Percentiles rank a stretch among this genome's conserved stretches.
Evolutionary conservation across 2,888 invertebrate species (phyloP).

Genomic region (Eristalinus aeneus): DNA sequence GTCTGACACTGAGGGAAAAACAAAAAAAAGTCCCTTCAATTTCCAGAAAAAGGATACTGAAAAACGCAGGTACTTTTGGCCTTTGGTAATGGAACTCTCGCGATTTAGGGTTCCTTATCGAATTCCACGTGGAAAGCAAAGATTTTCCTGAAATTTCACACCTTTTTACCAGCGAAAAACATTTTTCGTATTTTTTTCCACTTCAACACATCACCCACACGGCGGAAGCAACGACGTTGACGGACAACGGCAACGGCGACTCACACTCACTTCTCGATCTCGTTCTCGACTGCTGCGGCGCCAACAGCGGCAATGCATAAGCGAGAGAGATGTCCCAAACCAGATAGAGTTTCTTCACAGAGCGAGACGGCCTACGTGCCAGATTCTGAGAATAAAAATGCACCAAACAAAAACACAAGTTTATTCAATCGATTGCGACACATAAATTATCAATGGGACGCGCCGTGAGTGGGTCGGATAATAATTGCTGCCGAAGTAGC

Average conservation of each 20-base stretch:
- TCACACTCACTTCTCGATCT: slow-evolving; percentile 53
- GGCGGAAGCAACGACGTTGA: slow-evolving; percentile 16
- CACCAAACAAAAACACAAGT: slow-evolving; percentile 65
- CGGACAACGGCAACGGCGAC: slow-evolving; percentile 7
- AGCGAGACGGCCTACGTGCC: slow-evolving; percentile 10
- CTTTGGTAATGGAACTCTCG: not conserved
- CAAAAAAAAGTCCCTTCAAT: slow-evolving; percentile 37
- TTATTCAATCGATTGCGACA: not conserved
- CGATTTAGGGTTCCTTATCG: not conserved
- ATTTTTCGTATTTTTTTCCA: slow-evolving; percentile 18
- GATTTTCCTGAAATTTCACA: slow-evolving; percentile 3
- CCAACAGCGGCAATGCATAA: slow-evolving; percentile 26
- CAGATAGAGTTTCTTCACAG: not conserved
- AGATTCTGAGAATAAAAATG: slow-evolving; percentile 43
- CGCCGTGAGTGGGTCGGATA: not conserved
- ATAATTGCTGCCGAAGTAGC: not conserved
- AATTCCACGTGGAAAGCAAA: not conserved
- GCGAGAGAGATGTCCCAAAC: slow-evolving; percentile 35
- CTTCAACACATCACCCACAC: slow-evolving; percentile 50
- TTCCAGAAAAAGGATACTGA: slow-evolving; percentile 27
- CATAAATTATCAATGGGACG: slow-evolving; percentile 36
- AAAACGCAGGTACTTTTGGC: not conserved
- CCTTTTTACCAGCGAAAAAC: not conserved
- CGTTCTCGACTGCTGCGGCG: slow-evolving; percentile 49
- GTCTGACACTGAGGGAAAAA: not conserved